Base-by-base conservation (phyloP, 2,888 invertebrate species). In the Laothoe populi region DNA sequence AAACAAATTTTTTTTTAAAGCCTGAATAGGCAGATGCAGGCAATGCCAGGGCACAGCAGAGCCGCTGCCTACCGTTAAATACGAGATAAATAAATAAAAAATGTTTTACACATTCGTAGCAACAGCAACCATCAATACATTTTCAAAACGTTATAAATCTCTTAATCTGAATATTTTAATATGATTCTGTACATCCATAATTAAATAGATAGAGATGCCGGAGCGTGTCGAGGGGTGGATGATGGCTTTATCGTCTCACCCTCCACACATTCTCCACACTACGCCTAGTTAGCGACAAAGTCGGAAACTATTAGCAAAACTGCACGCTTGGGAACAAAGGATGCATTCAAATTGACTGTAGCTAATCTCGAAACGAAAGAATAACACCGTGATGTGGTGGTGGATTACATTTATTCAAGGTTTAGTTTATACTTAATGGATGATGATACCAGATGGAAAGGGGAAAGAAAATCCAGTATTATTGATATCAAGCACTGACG, bases 161-260 rank as follows among this genome's bases (percentile, higher is more conserved):
- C 1, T 13, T 35, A 19, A 53, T 35, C 53, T 53, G 19, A 53
- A 53, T 53, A 11, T 53, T 53, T 26, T 19, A 53, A 53, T 53
- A 53, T 31, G 49, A 49, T 35, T 11, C 19, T 11, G 35, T 53
- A 23, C 13, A 48, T 26, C 19, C 49, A 31, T 53, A 53, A 53
- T 53, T 53, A 53, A 53, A 53, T 35, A 53, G 53, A 53, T 53
- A 53, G 53, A 53, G 53, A 53, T 35, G 31, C 19, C 5, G 53
- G n/a, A 53, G 53, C 53, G 31, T 53, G 53, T 11, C 53, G 35
- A 45, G 21, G 72, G 72, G 70, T 69, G 26, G 16, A 67, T 79
- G 81, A 87, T 74, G 78, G 68, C 86, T 86, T 77, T 76, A 86
- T 86, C 76, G 63, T n/a, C 61, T 64, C 71, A 65, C 81, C 84